These are phyloP conservation scores for Danaus chrysippus DNA, from an alignment of 2,888 invertebrate genomes.

Conservation along the genomic window DNA sequence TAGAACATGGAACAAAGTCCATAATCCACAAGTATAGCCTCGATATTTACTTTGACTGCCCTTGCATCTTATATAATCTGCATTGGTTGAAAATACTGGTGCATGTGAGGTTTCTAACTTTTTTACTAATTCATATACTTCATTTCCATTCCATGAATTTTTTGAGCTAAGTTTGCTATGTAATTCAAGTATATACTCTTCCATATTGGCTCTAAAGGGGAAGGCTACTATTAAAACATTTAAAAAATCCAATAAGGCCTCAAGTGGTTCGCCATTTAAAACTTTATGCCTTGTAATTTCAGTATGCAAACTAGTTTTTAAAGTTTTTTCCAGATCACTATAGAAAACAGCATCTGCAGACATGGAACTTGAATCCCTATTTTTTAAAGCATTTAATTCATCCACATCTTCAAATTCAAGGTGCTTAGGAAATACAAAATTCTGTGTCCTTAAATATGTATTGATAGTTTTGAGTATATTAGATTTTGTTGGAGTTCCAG, in stretches of 20 bases:
- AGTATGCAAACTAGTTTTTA: conserved; percentile 89
- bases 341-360: conserved; percentile 84
- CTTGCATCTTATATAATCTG: conserved; percentile 87
- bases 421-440: conserved; percentile 57
- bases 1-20: conserved; percentile 96
- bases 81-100: conserved; percentile 76
- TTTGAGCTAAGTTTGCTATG: conserved; percentile 72
- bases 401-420: conserved; percentile 43
- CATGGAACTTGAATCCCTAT: conserved; percentile 32
- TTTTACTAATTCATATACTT: conserved; percentile 78
- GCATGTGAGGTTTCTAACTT: conserved; percentile 72
- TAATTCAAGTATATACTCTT: conserved; percentile 81
- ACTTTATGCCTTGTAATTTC: conserved; percentile 87
- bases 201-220: conserved; percentile 85
- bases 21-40: conserved; percentile 96
- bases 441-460: conserved; percentile 70
- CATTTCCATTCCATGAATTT: conserved; percentile 77
- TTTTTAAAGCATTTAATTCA: conserved; percentile 40
- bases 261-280: conserved; percentile 85
- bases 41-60: conserved; percentile 87
- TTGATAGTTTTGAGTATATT: conserved; percentile 73
- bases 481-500: conserved; percentile 61
- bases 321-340: conserved; percentile 91
- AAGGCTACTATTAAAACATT: conserved; percentile 86
- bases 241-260: conserved; percentile 87